phyloP scores from a whole-genome alignment of 2,113 vertebrate species.

The Probosciger aterrimus region DNA sequence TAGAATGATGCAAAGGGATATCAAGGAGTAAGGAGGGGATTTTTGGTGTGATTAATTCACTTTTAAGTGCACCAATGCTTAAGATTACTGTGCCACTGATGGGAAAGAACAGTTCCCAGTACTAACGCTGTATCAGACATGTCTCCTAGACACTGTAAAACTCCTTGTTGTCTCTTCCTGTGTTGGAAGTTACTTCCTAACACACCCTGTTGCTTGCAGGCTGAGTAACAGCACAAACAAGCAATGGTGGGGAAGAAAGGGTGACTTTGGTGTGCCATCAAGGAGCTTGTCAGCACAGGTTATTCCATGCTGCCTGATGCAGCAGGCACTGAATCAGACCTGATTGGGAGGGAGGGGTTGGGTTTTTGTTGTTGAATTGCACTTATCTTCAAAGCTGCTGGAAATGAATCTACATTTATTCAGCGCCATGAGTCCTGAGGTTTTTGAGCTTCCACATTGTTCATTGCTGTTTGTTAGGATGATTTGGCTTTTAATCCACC shows the following conservation, averaged over 20 bases:
- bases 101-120: neutral
- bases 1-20: neutral
- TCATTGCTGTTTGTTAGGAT: neutral
- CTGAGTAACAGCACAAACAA: conserved; percentile 12
- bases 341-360: neutral
- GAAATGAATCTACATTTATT: neutral
- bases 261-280: neutral
- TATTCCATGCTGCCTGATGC: neutral
- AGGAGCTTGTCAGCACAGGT: neutral
- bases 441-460: neutral
- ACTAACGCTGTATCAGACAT: neutral
- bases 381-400: neutral
- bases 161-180: neutral
- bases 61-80: neutral
- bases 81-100: neutral
- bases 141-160: neutral
- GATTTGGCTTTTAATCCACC: conserved; percentile 13
- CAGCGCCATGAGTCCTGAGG: neutral
- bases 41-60: neutral
- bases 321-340: conserved; percentile 19
- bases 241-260: neutral
- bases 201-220: neutral
- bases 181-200: neutral
- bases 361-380: neutral
- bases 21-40: neutral